These are phyloP conservation scores for Sceloporus tristichus DNA, from an alignment of 2,113 vertebrate genomes.

Conservation along the genomic window DNA sequence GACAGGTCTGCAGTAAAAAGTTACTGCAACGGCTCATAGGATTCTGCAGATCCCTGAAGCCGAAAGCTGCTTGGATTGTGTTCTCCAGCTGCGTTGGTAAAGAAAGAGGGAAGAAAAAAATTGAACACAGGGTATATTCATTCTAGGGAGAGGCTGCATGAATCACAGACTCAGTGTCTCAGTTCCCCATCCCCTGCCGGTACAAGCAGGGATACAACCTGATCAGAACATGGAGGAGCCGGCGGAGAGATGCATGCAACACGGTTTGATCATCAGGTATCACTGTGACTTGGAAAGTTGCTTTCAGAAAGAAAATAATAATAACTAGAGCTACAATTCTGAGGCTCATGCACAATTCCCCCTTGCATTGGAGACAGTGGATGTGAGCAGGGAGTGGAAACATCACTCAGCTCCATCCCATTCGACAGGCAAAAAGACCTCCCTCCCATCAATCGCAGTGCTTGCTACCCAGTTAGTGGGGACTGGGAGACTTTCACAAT, in stretches of 20 bases:
- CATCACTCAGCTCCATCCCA: no score
- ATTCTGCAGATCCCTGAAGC: slow-evolving; percentile 5
- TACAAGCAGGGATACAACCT: background rate
- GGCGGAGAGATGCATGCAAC: background rate
- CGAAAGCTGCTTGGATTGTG: background rate
- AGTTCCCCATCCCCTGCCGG: background rate
- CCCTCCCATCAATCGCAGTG: no score
- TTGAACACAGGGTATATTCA: background rate
- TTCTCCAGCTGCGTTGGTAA: background rate
- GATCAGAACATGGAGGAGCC: background rate
- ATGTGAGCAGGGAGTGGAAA: no score
- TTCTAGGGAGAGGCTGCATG: background rate
- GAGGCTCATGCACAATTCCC: no score
- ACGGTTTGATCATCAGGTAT: background rate
- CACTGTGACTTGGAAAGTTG: background rate
- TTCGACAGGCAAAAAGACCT: no score
- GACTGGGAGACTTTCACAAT: no score
- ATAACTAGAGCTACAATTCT: no score
- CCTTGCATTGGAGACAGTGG: no score
- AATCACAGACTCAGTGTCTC: background rate
- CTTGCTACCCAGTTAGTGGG: no score
- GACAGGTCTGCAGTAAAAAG: background rate
- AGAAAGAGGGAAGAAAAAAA: background rate
- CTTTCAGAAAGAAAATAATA: background rate
- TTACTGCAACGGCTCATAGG: background rate